Percentiles rank a stretch among this genome's conserved stretches.
phyloP scores from a whole-genome alignment of 2,888 invertebrate species.

The Agrotis clavis region DNA sequence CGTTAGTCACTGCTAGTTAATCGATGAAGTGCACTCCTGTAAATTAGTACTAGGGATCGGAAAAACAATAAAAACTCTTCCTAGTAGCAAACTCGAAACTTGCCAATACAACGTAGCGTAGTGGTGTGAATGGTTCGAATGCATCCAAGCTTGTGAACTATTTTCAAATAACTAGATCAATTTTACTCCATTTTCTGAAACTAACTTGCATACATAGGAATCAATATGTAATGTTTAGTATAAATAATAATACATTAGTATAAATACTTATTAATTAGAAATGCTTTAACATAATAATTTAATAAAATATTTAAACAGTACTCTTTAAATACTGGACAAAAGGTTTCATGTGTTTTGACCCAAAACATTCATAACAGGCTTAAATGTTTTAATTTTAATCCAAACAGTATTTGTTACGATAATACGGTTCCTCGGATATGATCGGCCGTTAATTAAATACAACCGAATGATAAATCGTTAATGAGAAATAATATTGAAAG shows the following conservation, averaged over 20 bases:
- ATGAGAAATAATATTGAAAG: neutral
- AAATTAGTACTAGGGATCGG: neutral
- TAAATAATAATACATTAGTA: no score
- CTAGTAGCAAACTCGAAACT: neutral
- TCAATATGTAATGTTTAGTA: neutral
- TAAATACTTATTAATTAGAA: no score
- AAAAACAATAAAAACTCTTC: neutral
- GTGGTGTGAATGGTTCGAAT: neutral
- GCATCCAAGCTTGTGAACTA: neutral
- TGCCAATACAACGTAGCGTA: neutral
- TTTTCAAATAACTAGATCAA: no score
- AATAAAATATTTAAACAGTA: conserved; percentile 4
- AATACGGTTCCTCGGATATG: conserved; percentile 13
- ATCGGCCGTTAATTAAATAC: conserved; percentile 25
- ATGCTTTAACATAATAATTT: neutral
- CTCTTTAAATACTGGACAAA: conserved; percentile 21
- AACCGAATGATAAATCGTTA: neutral
- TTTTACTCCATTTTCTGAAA: neutral
- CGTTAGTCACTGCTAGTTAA: neutral
- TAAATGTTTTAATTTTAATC: conserved; percentile 27
- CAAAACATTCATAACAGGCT: conserved; percentile 26
- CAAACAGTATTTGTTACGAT: conserved; percentile 2
- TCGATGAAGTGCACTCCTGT: neutral
- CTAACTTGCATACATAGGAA: neutral
- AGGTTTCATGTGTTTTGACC: conserved; percentile 29